phyloP scores from a whole-genome alignment of 2,113 vertebrate genomes.

The Haemorhous mexicanus region DNA sequence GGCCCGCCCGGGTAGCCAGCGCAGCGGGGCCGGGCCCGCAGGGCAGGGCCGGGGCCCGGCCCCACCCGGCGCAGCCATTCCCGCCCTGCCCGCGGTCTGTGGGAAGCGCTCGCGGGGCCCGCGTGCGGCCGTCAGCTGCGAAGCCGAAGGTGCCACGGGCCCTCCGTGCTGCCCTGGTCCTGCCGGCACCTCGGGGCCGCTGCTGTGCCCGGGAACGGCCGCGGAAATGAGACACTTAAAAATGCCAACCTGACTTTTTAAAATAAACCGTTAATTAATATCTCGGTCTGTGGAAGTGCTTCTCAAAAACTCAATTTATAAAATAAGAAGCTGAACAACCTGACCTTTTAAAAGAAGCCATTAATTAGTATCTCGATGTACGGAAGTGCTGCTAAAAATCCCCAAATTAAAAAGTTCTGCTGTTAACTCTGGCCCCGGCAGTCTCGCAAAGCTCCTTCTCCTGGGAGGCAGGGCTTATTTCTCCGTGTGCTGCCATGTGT shows the following conservation, averaged over 20 bases:
- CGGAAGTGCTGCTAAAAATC: neutral
- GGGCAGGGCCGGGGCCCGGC: neutral
- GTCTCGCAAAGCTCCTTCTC: neutral
- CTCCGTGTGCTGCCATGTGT: rapidly evolving
- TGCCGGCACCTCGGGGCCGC: neutral
- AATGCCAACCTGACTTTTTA: neutral
- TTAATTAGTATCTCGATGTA: neutral
- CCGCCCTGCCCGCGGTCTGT: rapidly evolving
- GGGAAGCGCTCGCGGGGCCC: rapidly evolving
- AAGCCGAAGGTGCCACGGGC: rapidly evolving
- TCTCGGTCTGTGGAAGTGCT: neutral
- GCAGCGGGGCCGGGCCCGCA: neutral
- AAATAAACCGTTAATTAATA: neutral
- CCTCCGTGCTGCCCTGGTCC: rapidly evolving
- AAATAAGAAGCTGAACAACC: neutral
- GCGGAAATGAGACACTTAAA: neutral
- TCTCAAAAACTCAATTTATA: neutral
- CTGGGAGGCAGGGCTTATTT: neutral
- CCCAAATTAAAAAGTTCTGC: neutral
- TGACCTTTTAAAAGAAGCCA: neutral
- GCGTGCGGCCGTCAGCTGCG: rapidly evolving
- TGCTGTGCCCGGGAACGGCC: neutral
- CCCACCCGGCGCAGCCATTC: neutral
- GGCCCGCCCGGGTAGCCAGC: neutral
- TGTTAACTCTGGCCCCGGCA: neutral